phyloP scores from a whole-genome alignment of 2,888 invertebrate genomes.

The Aleiodes leptofemur region DNA sequence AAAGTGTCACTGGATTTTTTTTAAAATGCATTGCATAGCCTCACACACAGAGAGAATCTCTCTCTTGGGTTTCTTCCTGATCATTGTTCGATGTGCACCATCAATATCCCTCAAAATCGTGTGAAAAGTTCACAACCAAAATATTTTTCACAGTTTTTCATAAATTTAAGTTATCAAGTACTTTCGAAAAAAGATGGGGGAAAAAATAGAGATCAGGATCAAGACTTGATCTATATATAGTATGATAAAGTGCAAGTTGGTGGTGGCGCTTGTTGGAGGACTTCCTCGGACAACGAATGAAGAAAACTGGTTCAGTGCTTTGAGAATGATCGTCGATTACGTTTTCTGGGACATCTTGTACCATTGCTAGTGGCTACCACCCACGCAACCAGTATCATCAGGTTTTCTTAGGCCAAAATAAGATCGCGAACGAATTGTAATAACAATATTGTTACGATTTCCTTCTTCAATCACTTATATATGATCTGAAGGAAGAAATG shows the following conservation, averaged over 20 bases:
- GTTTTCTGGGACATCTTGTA: conserved; percentile 39
- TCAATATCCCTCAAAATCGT: conserved; percentile 28
- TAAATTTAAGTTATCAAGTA: conserved; percentile 8
- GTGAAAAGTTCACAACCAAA: conserved; percentile 1
- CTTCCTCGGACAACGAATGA: conserved; percentile 9
- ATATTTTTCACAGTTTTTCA: conserved; percentile 19
- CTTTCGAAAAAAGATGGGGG: conserved; percentile 43
- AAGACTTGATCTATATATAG: conserved; percentile 30
- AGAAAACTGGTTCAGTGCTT: conserved; percentile 33
- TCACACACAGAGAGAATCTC: conserved; percentile 53
- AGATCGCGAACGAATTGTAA: too few relatives aligned
- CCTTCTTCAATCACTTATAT: too few relatives aligned
- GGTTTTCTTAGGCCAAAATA: background rate
- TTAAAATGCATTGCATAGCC: conserved; percentile 40
- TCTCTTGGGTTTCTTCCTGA: conserved; percentile 59
- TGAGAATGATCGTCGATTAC: conserved; percentile 29
- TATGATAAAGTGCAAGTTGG: conserved; percentile 33
- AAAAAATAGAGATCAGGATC: conserved; percentile 32
- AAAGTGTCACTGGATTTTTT: conserved; percentile 52
- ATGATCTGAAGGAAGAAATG: too few relatives aligned
- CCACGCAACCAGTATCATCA: conserved; percentile 35
- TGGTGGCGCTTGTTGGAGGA: conserved; percentile 25
- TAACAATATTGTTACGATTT: too few relatives aligned
- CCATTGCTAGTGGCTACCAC: conserved; percentile 35
- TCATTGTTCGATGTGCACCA: conserved; percentile 50